Evolutionary conservation across 2,113 vertebrate genomes (phyloP), one percentile per base, ranked within the genome.

Genomic region (Corydoras sp.): DNA sequence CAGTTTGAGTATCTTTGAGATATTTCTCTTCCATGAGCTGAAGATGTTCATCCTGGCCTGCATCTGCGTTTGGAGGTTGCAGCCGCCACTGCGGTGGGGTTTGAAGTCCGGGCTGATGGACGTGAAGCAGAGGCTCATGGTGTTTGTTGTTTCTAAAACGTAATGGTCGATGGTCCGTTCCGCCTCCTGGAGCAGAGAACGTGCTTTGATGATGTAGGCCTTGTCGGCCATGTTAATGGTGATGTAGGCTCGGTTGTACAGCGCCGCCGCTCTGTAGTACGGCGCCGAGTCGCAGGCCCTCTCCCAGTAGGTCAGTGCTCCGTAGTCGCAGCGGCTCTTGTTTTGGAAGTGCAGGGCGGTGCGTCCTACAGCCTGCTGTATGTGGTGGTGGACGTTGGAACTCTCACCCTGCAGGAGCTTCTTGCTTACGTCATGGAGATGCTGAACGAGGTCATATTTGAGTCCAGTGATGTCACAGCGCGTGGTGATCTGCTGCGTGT

Each of bases 201-300:
- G 14, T 11, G 80, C 77, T 12, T 73, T 18, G 5, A 9, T 8
- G 48, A 65, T 77, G 61, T 81, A 77, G 58, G 51, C 73, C 4
- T 65, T 14, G 8, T 70, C n/a, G 12, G 10, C 30, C 30, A 80
- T 6, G 51, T 81, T 81, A 53, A 81, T 80, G 55, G 68, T 77
- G 10, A 77, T 67, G 9, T 69, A 81, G 32, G 77, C 74, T 18
- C 72, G 65, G 35, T 77, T 79, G 35, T 79, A 79, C 0, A 80
- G 59, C 13, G 77, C 65, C 9, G 69, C 62, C 5, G 77, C 74
- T 59, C 51, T 51, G 58, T 61, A 69, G 58, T 50, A 31, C 2
- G 0, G 14, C 12, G 60, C 58, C 2, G 48, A 69, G 0, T 50
- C 24, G 2, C 7, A 31, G 3, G 5, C 68, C 31, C 13, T 69